Base-by-base conservation (phyloP, 2,797 vertebrate species). In the Mastacembelus armatus region DNA sequence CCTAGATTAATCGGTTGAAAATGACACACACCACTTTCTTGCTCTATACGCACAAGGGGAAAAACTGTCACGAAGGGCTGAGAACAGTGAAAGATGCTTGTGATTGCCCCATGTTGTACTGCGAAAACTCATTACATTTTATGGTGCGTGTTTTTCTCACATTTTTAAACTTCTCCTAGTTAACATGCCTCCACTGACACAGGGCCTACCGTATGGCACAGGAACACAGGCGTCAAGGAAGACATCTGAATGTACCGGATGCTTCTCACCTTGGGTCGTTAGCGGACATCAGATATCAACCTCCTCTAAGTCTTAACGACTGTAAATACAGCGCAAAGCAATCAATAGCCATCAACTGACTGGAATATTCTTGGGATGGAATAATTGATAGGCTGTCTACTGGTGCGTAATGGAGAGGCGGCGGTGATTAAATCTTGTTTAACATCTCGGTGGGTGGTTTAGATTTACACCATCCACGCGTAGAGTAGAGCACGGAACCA, bases 361-460 rank as follows among this genome's bases (percentile, higher is more conserved):
- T 62, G 61, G 83, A 88, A 85, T 89, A 87, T 89, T 88, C 83
- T 52, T 45, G 80, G 81, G 81, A 85, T 85, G 83, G 75, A 79
- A 89, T 91, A 89, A 91, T 88, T 91, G 87, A 91, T 87, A 85
- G 87, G 86, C 76, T 78, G 81, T 89, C 83, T 88, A 80, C 77
- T 77, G 73, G 75, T 65, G 84, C 77, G 80, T 81, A 87, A 85
- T 81, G 61, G 76, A 84, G 87, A 90, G 59, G 85, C 80, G 69
- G 68, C 47, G 78, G 85, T 90, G 86, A 91, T 91, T 88, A 86
- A 86, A 85, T 85, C 68, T 77, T 78, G 77, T 88, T 90, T 84
- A 91, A 89, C 85, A 80, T 84, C 74, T 76, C 22, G 36, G 57
- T 64, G 29, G 35, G 49, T 45, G 66, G 67, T 16, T 32, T 60